These are phyloP conservation scores for Alectura lathami DNA, from an alignment of 2,113 vertebrate species.

Conservation along the genomic window DNA sequence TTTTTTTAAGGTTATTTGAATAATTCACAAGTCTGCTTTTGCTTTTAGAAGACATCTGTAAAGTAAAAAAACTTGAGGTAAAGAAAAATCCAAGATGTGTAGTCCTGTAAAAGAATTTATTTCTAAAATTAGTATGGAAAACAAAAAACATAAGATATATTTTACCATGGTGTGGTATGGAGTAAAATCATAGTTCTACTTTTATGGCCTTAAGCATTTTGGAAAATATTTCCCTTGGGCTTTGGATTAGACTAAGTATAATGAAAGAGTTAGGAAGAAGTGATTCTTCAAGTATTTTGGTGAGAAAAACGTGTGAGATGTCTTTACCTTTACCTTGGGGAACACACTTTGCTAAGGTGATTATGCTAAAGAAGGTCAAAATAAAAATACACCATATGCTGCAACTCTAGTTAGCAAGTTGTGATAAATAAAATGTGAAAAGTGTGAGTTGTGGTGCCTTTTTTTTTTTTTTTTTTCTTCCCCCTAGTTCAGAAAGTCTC, in stretches of 20 bases:
- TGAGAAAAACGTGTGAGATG: neutral
- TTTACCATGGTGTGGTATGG: neutral
- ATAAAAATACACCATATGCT: neutral
- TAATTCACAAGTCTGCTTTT: neutral
- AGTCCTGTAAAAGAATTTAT: neutral
- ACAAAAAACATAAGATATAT: rapidly evolving
- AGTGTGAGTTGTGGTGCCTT: rapidly evolving
- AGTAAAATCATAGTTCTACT: rapidly evolving
- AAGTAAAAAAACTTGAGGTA: neutral
- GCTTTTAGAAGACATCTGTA: neutral
- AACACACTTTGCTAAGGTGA: neutral
- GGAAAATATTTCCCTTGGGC: neutral
- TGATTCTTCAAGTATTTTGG: rapidly evolving
- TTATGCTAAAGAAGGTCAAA: neutral
- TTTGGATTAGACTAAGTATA: neutral
- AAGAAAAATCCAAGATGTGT: neutral
- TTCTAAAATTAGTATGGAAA: neutral
- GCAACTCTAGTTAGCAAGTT: neutral
- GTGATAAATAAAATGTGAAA: neutral
- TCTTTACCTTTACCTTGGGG: neutral
- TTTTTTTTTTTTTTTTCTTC: too few species aligned
- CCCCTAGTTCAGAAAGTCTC: neutral
- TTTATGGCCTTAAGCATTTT: neutral
- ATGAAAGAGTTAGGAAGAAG: neutral
- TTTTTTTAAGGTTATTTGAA: neutral